These are phyloP conservation scores for Pseudolaguvia tuberculata DNA, from an alignment of 2,113 vertebrate genomes.

Conservation along the genomic window DNA sequence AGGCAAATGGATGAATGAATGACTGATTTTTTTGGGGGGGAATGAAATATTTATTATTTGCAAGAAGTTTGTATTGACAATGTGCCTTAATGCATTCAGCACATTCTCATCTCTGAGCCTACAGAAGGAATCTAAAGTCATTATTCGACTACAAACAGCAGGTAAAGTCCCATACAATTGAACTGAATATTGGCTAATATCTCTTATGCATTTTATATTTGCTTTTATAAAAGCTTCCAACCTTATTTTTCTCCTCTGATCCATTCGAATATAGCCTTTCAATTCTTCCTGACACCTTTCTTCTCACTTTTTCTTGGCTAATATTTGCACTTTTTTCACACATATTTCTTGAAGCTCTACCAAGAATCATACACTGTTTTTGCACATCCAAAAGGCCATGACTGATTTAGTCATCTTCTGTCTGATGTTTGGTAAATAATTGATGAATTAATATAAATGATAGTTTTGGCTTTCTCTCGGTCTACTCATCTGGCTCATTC, in stretches of 20 bases:
- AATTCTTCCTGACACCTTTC: background rate
- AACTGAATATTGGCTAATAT: background rate
- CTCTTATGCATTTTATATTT: background rate
- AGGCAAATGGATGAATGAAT: too few relatives aligned
- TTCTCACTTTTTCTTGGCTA: background rate
- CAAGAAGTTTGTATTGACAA: background rate
- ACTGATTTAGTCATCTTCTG: background rate
- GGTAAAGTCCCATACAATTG: background rate
- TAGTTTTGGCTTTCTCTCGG: too few relatives aligned
- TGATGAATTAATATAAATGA: too few relatives aligned
- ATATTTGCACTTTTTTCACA: background rate
- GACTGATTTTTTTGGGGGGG: background rate
- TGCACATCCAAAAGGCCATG: background rate
- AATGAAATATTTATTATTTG: background rate
- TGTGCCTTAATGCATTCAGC: background rate
- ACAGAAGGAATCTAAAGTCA: background rate
- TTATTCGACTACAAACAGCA: background rate
- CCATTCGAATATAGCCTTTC: background rate
- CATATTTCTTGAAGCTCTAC: background rate
- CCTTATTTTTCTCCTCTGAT: background rate
- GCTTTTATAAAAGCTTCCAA: background rate
- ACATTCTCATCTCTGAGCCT: too few relatives aligned
- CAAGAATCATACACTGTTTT: background rate
- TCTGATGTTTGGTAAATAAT: background rate
- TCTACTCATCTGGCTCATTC: too few relatives aligned